These are phyloP conservation scores for Laterallus jamaicensis DNA, from an alignment of 2,113 vertebrate species.

Conservation along the genomic window DNA sequence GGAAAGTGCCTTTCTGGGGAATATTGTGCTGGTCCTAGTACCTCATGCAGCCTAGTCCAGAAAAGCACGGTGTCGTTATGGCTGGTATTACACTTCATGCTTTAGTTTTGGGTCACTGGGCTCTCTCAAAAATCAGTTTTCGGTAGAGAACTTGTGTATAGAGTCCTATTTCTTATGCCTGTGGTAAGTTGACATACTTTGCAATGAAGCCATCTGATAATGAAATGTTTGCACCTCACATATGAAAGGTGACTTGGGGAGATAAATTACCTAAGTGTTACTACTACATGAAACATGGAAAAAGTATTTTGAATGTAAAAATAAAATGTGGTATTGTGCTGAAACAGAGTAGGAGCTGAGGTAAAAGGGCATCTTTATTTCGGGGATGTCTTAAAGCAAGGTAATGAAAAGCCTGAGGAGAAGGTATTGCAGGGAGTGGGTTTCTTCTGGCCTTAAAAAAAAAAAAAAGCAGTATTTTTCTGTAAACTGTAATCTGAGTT, in stretches of 20 bases:
- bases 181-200: not conserved
- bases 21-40: not conserved
- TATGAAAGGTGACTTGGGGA: not conserved
- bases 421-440: not conserved
- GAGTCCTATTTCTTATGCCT: not conserved
- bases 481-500: not conserved
- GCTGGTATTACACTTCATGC: not conserved
- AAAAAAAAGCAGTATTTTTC: not conserved
- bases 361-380: not conserved
- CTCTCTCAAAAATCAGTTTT: not conserved
- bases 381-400: not conserved
- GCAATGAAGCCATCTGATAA: not conserved
- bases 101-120: not conserved
- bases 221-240: not conserved
- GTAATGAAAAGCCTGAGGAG: not conserved
- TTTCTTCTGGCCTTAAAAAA: not conserved
- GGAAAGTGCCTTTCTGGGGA: not conserved
- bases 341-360: not conserved
- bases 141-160: not conserved
- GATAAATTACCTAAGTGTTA: not conserved
- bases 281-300: not conserved
- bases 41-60: not conserved
- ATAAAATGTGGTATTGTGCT: not conserved
- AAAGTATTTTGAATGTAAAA: not conserved
- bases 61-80: not conserved